These are phyloP conservation scores for Tautogolabrus adspersus DNA, from an alignment of 2,113 vertebrate genomes.

Conservation along the genomic window DNA sequence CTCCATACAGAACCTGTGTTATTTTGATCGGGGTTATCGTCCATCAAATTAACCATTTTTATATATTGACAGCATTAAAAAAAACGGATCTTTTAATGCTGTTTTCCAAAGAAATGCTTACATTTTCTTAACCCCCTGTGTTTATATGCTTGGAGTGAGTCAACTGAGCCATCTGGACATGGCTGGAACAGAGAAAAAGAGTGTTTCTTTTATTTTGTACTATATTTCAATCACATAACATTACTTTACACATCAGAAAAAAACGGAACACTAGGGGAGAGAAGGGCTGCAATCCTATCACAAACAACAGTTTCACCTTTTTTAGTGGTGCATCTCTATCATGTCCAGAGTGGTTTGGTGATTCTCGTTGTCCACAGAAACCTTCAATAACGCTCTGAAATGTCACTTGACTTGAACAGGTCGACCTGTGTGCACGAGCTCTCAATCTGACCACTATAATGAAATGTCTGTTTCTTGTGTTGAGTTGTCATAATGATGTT, in stretches of 20 bases:
- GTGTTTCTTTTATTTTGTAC: slow-evolving; percentile 2
- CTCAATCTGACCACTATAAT: slow-evolving; percentile 55
- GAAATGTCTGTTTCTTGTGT: slow-evolving; percentile 47
- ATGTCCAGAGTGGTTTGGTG: slow-evolving; percentile 33
- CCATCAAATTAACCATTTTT: slow-evolving; percentile 35
- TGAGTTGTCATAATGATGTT: slow-evolving; percentile 48
- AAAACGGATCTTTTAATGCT: slow-evolving; percentile 26
- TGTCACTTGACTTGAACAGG: slow-evolving; percentile 61
- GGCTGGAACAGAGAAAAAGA: slow-evolving; percentile 41
- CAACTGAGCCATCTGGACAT: slow-evolving; percentile 49
- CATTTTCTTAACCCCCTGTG: slow-evolving; percentile 15
- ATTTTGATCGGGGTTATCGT: slow-evolving; percentile 42
- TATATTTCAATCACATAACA: slow-evolving; percentile 18
- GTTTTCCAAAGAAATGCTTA: slow-evolving; percentile 66
- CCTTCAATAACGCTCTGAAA: slow-evolving; percentile 49
- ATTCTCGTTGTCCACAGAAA: slow-evolving; percentile 26
- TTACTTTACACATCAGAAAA: slow-evolving; percentile 19
- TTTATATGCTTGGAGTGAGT: slow-evolving; percentile 34
- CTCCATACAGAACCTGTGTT: slow-evolving; percentile 32
- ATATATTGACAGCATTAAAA: slow-evolving; percentile 43
- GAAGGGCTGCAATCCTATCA: slow-evolving; percentile 43
- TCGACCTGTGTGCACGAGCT: slow-evolving; percentile 54
- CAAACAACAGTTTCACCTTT: slow-evolving; percentile 20
- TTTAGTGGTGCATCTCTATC: slow-evolving; percentile 23
- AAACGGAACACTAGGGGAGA: slow-evolving; percentile 27